Base-by-base conservation (phyloP, 2,113 vertebrate genomes). In the Corythaeola cristata region DNA sequence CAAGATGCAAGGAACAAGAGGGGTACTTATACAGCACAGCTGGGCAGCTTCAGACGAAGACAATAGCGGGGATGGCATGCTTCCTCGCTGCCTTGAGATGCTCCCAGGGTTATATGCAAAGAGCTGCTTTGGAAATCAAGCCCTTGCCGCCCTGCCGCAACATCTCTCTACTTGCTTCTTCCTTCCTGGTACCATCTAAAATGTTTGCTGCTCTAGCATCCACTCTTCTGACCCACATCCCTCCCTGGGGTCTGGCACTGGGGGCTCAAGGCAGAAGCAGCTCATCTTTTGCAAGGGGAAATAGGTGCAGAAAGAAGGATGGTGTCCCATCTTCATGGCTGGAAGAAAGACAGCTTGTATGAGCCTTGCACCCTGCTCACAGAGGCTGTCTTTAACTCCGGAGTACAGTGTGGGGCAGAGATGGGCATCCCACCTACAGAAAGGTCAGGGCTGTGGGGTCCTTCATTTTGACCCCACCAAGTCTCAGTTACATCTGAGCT, bases 1-100 rank as follows among this genome's bases (percentile, higher is more conserved):
- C 78, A 87, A 93, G 81, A 89, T 39, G 45, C 77, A 77, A 93
- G 88, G 81, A 89, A 96, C 90, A 49, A 24, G 74, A 96, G 74
- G 73, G 67, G 77, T 75, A 59, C 89, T 96, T 89, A 64, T 77
- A 41, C 37, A 77, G 88, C 91, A 72, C 96, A 97, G 94, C 92
- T 97, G 95, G 81, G 74, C 1, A 0, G 89, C 91, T 95, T 78
- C 79, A 92, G 87, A 92, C 10, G 3, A 91, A 93, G 92, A 83
- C 84, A 94, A 86, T 49, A 81, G 83, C 35, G 3, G 23, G 59
- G 64, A 93, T 84, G 77, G 49, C 81, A 73, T 24, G 47, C 26
- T 78, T 92, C 80, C 90, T 93, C 11, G 2, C 59, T 94, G 91
- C 92, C 85, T 97, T 74, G 80, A 64, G 80, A 80, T 78, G 52